These are phyloP conservation scores for Poecilobothrus nobilitatus DNA, from an alignment of 2,888 invertebrate genomes.

Conservation along the genomic window DNA sequence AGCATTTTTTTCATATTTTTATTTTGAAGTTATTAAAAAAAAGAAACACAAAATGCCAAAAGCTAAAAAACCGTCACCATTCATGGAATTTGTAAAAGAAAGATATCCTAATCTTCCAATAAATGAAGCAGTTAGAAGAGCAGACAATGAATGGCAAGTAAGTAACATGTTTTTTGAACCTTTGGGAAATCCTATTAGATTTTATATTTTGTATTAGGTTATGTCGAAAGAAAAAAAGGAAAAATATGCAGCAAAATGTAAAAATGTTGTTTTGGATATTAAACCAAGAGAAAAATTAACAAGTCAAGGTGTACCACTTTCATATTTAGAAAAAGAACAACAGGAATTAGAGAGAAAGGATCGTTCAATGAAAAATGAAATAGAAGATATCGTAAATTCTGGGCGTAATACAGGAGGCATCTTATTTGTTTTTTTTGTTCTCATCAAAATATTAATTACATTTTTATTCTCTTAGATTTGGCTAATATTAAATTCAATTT, in stretches of 20 bases:
- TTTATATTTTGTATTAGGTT: background rate
- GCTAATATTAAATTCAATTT: slow-evolving; percentile 30
- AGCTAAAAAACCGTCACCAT: background rate
- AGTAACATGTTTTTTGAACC: background rate
- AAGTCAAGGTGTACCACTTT: slow-evolving; percentile 19
- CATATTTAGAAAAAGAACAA: slow-evolving; percentile 18
- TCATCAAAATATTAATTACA: background rate
- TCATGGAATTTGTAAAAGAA: slow-evolving; percentile 5
- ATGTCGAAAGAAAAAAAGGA: background rate
- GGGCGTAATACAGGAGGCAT: background rate
- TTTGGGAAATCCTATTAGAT: background rate
- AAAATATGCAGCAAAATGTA: background rate
- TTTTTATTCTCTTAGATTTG: background rate
- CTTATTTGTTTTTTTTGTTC: too few species aligned
- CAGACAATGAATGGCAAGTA: background rate
- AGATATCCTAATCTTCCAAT: background rate
- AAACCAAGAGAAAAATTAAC: slow-evolving; percentile 17
- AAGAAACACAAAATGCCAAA: background rate
- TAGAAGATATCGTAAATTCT: slow-evolving; percentile 14
- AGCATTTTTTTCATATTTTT: too few species aligned
- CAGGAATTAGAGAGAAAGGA: slow-evolving; percentile 10
- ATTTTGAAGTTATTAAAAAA: too few species aligned
- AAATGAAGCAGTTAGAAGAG: background rate
- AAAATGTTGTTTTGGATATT: background rate
- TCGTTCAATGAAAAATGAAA: slow-evolving; percentile 18